A percentile compares a stretch with the other conserved stretches of the same genome.
These are phyloP conservation scores for Doryteuthis pealeii DNA, from an alignment of 1,140 invertebrate species.

Conservation along the genomic window DNA sequence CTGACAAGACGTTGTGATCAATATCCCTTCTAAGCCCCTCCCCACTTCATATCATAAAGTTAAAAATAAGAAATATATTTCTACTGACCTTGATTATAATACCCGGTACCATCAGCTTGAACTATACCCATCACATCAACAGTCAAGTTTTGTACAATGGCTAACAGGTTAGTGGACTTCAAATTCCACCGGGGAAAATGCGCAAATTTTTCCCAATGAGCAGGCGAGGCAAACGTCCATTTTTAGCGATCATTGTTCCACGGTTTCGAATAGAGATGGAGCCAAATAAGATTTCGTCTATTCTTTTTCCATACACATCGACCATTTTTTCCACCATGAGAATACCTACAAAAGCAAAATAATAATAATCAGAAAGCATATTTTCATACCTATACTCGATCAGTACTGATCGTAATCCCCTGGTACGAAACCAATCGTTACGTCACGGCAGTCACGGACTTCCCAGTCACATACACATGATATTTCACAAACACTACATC, in stretches of 20 bases:
- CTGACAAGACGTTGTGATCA: too few species aligned
- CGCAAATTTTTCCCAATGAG: slow-evolving; percentile 30
- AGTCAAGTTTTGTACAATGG: slow-evolving; percentile 29
- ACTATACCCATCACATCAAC: slow-evolving; percentile 43
- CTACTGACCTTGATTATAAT: slow-evolving; percentile 34
- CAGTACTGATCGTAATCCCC: too few species aligned
- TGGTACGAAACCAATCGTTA: too few species aligned
- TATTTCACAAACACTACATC: too few species aligned
- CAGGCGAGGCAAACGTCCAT: slow-evolving; percentile 28
- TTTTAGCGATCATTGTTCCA: slow-evolving; percentile 39
- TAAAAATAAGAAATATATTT: too few species aligned
- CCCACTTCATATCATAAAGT: too few species aligned
- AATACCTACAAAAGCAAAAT: slow-evolving; percentile 31
- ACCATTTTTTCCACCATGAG: slow-evolving; percentile 42
- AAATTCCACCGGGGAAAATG: slow-evolving; percentile 34
- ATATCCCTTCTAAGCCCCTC: too few species aligned
- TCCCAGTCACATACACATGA: too few species aligned
- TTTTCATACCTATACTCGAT: too few species aligned
- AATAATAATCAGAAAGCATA: too few species aligned
- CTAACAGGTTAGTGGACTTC: slow-evolving; percentile 29
- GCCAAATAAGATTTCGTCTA: slow-evolving; percentile 37
- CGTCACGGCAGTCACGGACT: too few species aligned
- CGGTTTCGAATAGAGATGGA: slow-evolving; percentile 45
- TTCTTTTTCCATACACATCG: slow-evolving; percentile 33
- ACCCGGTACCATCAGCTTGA: slow-evolving; percentile 35